Evolutionary conservation across 1,140 invertebrate genomes (phyloP).

Genomic region (Drosophila biarmipes): DNA sequence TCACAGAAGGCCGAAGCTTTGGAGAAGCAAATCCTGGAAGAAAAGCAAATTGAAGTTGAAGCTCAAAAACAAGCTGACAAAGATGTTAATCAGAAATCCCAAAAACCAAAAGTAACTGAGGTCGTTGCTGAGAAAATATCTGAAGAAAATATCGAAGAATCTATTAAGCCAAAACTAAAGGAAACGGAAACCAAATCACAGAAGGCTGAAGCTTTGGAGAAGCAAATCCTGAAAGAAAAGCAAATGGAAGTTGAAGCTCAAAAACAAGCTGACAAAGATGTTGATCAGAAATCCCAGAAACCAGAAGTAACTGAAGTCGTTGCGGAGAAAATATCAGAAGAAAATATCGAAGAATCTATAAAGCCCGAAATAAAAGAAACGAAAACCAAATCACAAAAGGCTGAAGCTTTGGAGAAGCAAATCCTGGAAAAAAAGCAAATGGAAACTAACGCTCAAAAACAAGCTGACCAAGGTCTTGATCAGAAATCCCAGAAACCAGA

Average conservation of each 20-base stretch:
- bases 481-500: background rate
- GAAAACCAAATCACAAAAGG: conserved; percentile 37
- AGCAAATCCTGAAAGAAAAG: conserved; percentile 26
- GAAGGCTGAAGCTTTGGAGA: conserved; percentile 38
- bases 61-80: background rate
- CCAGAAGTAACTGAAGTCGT: conserved; percentile 43
- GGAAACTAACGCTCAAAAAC: conserved; percentile 18
- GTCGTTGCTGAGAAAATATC: conserved; percentile 22
- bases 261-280: background rate
- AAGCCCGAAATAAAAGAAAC: background rate
- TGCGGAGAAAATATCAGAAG: conserved; percentile 25
- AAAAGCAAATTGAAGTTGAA: background rate
- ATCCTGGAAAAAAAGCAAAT: conserved; percentile 26
- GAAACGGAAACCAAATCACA: conserved; percentile 27
- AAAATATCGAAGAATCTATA: background rate
- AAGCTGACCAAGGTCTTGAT: background rate
- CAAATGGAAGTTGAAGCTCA: background rate
- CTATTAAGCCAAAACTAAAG: background rate
- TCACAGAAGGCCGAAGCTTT: too few relatives aligned
- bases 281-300: conserved; percentile 11
- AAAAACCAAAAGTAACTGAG: conserved; percentile 48
- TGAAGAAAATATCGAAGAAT: conserved; percentile 9
- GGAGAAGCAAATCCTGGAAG: background rate
- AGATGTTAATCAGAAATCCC: background rate
- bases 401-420: conserved; percentile 39